Conservation (phyloP, 2,797 vertebrate species). For the Pelobates cultripes region DNA sequence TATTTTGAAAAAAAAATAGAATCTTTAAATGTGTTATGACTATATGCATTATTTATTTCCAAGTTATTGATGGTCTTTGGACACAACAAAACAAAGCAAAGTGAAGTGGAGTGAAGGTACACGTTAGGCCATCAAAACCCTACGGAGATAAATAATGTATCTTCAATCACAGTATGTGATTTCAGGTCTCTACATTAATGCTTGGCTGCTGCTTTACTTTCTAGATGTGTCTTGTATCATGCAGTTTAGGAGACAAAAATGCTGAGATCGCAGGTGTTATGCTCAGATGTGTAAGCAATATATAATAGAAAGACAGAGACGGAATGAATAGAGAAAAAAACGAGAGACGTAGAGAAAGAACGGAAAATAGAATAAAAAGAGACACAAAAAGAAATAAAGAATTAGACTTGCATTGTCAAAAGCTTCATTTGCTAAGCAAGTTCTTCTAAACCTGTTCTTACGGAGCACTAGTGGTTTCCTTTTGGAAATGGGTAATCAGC, state of each 20-base stretch:
- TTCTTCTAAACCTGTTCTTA: no score
- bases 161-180: conserved; percentile 35
- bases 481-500: no score
- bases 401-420: no score
- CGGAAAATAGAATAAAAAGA: no score
- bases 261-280: conserved; percentile 50
- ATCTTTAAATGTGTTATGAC: conserved; percentile 4
- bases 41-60: conserved; percentile 41
- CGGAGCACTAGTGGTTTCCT: no score
- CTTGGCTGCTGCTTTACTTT: conserved; percentile 39
- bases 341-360: no score
- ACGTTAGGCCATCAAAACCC: conserved; percentile 48
- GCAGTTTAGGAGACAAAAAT: conserved; percentile 54
- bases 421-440: no score
- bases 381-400: no score
- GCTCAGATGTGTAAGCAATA: conserved; percentile 29
- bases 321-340: not conserved
- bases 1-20: not conserved
- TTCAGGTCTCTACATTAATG: conserved; percentile 24
- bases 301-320: conserved; percentile 1
- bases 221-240: conserved; percentile 52
- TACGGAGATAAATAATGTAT: conserved; percentile 51
- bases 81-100: conserved; percentile 34
- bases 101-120: conserved; percentile 7
- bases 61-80: conserved; percentile 41